Conservation (phyloP, 2,888 invertebrate genomes). For the Leptura quadrifasciata region DNA sequence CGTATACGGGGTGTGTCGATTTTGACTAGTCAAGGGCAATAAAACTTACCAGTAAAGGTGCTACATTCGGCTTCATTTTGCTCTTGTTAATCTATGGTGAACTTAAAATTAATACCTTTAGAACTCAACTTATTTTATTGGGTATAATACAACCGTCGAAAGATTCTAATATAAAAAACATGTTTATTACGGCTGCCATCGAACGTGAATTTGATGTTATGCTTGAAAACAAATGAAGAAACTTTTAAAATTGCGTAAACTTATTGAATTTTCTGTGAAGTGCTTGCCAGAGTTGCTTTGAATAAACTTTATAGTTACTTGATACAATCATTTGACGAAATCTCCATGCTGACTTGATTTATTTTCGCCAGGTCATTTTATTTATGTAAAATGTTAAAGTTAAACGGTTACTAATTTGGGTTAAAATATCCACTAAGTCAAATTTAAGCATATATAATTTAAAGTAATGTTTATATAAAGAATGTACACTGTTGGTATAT, state of each 20-base stretch:
- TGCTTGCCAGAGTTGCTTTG: background rate
- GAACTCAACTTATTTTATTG: background rate
- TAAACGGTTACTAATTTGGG: slow-evolving; percentile 38
- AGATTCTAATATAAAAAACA: too few relatives aligned
- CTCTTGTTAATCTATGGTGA: slow-evolving; percentile 12
- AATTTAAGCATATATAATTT: slow-evolving; percentile 35
- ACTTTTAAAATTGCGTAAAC: background rate
- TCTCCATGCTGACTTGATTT: slow-evolving; percentile 8
- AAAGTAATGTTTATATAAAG: slow-evolving; percentile 44
- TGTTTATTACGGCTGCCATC: too few relatives aligned
- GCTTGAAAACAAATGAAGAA: background rate
- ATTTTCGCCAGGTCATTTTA: slow-evolving; percentile 19
- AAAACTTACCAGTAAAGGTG: slow-evolving; percentile 52
- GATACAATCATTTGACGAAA: background rate
- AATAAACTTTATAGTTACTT: background rate
- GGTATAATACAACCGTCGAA: background rate
- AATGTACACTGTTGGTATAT: slow-evolving; percentile 37
- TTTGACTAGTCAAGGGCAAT: slow-evolving; percentile 62
- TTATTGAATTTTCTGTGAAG: background rate
- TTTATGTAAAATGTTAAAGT: slow-evolving; percentile 27
- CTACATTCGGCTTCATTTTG: slow-evolving; percentile 47
- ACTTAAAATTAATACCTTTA: slow-evolving; percentile 19
- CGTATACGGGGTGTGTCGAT: slow-evolving; percentile 66
- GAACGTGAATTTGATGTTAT: background rate
- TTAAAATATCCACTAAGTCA: slow-evolving; percentile 28